A percentile compares a stretch with the other conserved stretches of the same genome.
Evolutionary conservation across 1,140 invertebrate genomes (phyloP).

Genomic region (Dendroctonus valens): DNA sequence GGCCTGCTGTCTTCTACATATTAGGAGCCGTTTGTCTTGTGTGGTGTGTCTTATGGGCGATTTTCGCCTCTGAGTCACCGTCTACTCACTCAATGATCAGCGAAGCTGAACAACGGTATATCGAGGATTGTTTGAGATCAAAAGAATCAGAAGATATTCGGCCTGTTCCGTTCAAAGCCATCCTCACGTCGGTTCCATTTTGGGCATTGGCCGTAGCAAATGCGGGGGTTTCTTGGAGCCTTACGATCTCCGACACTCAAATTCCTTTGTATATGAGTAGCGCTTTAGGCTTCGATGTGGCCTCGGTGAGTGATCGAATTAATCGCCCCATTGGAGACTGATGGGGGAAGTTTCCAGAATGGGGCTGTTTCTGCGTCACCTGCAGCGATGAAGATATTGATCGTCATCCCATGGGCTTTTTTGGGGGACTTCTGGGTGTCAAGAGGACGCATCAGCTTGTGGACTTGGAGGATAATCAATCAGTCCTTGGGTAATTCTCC

Average conservation of each 20-base stretch:
- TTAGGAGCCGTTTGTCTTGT: conserved; percentile 62
- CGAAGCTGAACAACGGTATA: conserved; percentile 59
- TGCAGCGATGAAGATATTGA: background rate
- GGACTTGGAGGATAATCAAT: background rate
- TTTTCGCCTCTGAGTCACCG: conserved; percentile 66
- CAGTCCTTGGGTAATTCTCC: background rate
- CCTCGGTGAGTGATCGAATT: conserved; percentile 49
- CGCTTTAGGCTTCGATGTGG: conserved; percentile 70
- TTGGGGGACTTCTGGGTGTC: conserved; percentile 1
- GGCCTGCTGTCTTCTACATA: conserved; percentile 75
- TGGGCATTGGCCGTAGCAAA: conserved; percentile 59
- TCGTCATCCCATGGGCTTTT: background rate
- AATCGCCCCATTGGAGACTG: conserved; percentile 52
- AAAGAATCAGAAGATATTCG: conserved; percentile 1
- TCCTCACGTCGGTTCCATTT: conserved; percentile 22
- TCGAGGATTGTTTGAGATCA: conserved; percentile 51
- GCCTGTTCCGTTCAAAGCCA: conserved; percentile 21
- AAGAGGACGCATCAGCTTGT: background rate
- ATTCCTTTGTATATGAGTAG: conserved; percentile 87
- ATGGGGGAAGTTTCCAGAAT: conserved; percentile 49
- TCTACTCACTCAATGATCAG: conserved; percentile 57
- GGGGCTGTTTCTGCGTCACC: background rate
- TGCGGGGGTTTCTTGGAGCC: conserved; percentile 88
- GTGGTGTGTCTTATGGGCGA: conserved; percentile 62
- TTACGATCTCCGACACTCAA: conserved; percentile 85